A percentile compares a stretch with the other conserved stretches of the same genome.
These are phyloP conservation scores for Nemurella pictetii DNA, from an alignment of 2,888 invertebrate genomes.

Conservation along the genomic window DNA sequence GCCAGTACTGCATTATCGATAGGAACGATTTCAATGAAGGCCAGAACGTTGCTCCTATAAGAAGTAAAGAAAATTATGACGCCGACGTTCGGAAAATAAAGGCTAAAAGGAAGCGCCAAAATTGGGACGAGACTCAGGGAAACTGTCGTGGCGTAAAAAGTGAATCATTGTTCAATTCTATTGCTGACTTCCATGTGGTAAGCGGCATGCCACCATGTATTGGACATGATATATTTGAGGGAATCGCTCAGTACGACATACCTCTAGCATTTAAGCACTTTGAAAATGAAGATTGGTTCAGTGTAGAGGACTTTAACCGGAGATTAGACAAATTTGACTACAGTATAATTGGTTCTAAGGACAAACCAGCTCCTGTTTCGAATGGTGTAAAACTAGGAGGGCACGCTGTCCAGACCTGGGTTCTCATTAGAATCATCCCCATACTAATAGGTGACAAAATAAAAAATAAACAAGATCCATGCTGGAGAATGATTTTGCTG, in stretches of 20 bases:
- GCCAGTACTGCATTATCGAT: constrained; percentile 21
- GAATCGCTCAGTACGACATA: constrained; percentile 30
- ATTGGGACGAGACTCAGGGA: background rate
- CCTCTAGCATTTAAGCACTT: background rate
- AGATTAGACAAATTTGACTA: background rate
- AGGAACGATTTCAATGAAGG: background rate
- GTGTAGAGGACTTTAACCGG: background rate
- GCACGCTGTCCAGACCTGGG: constrained; percentile 23
- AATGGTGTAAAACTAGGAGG: constrained; percentile 4
- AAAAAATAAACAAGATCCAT: background rate
- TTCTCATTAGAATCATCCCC: background rate
- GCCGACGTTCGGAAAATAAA: background rate
- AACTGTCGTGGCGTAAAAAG: background rate
- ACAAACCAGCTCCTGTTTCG: background rate
- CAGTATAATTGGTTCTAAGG: background rate
- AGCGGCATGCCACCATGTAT: constrained; percentile 29
- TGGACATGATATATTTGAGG: constrained; percentile 33
- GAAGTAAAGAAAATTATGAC: constrained; percentile 15
- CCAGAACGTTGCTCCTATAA: background rate
- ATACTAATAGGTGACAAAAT: background rate
- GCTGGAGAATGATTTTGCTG: background rate
- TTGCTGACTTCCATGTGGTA: constrained; percentile 7
- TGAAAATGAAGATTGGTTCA: constrained; percentile 16
- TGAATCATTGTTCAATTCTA: constrained; percentile 8
- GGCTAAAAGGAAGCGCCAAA: background rate